phyloP scores from a whole-genome alignment of 2,888 invertebrate genomes.

The Sympetrum striolatum region DNA sequence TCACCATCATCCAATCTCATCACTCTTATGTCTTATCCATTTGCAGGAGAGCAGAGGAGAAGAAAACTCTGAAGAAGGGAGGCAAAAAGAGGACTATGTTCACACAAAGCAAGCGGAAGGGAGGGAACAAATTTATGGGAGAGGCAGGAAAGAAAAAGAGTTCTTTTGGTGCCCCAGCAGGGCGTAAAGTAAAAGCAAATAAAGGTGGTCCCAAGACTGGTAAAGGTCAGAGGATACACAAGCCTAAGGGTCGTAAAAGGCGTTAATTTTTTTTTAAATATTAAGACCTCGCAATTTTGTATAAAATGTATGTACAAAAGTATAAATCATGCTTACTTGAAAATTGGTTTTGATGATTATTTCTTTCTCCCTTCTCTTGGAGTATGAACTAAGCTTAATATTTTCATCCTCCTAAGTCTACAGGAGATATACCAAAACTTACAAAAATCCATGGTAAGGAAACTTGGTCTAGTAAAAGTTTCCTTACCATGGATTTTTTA shows the following conservation, averaged over 20 bases:
- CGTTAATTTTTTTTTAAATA: background rate
- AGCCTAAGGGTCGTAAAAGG: constrained; percentile 19
- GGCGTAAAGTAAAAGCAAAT: constrained; percentile 4
- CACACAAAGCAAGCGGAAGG: background rate
- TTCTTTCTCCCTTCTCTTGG: background rate
- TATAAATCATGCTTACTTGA: background rate
- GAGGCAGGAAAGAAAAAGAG: background rate
- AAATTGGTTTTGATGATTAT: background rate
- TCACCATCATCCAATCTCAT: too few species aligned
- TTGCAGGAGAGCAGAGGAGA: constrained; percentile 44
- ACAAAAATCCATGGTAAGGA: too few species aligned
- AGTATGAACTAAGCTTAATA: too few species aligned
- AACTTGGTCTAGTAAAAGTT: too few species aligned
- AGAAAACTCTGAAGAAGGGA: constrained; percentile 45
- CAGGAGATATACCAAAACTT: too few species aligned
- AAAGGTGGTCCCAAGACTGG: background rate
- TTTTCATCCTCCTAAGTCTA: too few species aligned
- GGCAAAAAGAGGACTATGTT: constrained; percentile 41
- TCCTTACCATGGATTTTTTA: too few species aligned
- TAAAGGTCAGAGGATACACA: constrained; percentile 30
- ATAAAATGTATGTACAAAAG: background rate
- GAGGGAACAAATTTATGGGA: constrained; percentile 28
- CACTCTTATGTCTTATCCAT: too few species aligned
- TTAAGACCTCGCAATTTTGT: background rate
- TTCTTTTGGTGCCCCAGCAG: background rate